Conservation (phyloP, 1,140 invertebrate genomes). For the Pseudomyrmex sp. region DNA sequence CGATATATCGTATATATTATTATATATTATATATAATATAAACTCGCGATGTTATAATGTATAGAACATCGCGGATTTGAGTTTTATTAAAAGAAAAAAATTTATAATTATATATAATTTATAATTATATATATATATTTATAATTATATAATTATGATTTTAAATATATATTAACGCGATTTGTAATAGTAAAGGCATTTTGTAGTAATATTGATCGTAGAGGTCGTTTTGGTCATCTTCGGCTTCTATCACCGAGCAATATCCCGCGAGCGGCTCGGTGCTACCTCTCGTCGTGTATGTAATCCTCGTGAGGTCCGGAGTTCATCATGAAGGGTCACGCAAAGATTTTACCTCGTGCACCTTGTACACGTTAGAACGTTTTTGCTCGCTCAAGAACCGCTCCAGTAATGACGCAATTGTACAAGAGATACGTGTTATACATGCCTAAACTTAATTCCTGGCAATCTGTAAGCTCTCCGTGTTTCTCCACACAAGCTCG, state of each 20-base stretch:
- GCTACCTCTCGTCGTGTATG: not conserved
- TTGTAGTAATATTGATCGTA: no score
- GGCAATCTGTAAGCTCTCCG: not conserved
- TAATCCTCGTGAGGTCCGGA: not conserved
- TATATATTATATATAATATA: not conserved
- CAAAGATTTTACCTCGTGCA: conserved; percentile 40
- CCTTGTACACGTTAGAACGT: not conserved
- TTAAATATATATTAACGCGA: no score
- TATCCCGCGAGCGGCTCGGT: not conserved
- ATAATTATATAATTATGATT: no score
- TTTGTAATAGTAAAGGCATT: no score
- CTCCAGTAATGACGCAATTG: conserved; percentile 69
- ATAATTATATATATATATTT: no score
- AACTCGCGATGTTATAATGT: not conserved
- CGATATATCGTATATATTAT: no score
- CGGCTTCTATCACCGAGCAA: not conserved
- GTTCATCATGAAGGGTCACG: conserved; percentile 57
- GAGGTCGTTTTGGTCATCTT: not conserved
- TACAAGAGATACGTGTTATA: conserved; percentile 35
- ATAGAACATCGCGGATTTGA: no score
- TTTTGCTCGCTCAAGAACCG: conserved; percentile 3
- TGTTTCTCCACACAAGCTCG: not conserved
- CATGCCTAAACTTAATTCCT: conserved; percentile 39
- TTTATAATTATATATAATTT: no score
- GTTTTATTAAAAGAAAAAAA: no score